Evolutionary conservation across 1,140 invertebrate species (phyloP).

Genomic region (Drosophila dunni): DNA sequence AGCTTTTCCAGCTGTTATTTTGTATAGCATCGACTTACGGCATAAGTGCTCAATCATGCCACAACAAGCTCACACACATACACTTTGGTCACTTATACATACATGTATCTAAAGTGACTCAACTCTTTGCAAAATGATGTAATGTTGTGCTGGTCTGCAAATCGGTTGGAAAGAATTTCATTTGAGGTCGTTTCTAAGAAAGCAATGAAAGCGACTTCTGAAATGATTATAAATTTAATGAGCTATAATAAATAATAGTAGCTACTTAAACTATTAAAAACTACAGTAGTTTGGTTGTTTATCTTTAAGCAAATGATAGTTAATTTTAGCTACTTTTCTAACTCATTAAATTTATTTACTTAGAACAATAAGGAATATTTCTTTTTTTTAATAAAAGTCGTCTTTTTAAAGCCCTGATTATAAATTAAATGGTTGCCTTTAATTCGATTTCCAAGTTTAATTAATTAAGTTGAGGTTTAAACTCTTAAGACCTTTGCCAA

Average conservation of each 20-base stretch:
- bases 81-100: not conserved
- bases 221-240: constrained; percentile 12
- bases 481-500: constrained; percentile 23
- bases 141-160: constrained; percentile 34
- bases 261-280: too few species aligned
- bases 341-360: too few species aligned
- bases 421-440: not conserved
- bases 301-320: too few species aligned
- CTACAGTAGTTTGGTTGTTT: too few species aligned
- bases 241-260: not conserved
- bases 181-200: constrained; percentile 39
- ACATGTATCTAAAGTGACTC: constrained; percentile 44
- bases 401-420: not conserved
- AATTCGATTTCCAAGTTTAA: constrained; percentile 2
- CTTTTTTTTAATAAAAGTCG: not conserved
- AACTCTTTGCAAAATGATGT: constrained; percentile 66
- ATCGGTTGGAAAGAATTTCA: constrained; percentile 58
- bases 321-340: too few species aligned
- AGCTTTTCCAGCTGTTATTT: constrained; percentile 63
- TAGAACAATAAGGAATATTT: not conserved
- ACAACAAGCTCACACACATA: constrained; percentile 17
- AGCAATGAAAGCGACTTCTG: constrained; percentile 10
- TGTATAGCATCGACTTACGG: constrained; percentile 34
- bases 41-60: constrained; percentile 75
- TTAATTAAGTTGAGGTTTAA: constrained; percentile 13